Evolutionary conservation across 2,888 invertebrate species (phyloP).

Genomic region (Xanthorhoe designata): DNA sequence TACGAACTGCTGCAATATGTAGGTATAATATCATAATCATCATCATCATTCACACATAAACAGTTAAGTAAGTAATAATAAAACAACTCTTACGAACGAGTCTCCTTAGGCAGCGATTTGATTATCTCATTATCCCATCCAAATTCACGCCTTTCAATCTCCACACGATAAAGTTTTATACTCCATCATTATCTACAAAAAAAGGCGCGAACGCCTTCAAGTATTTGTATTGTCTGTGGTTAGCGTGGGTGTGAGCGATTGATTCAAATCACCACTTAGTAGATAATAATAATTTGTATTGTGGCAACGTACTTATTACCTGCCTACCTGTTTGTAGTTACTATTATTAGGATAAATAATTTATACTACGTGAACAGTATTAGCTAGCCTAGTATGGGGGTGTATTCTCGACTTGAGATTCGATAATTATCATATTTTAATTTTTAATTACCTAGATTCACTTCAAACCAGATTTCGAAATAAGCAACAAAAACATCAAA

Average conservation of each 20-base stretch:
- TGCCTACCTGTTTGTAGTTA: neutral
- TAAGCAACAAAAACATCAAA: neutral
- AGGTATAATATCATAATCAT: too few relatives aligned
- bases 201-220: neutral
- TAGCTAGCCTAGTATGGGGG: too few relatives aligned
- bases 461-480: neutral
- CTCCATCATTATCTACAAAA: neutral
- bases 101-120: neutral
- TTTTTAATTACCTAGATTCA: too few relatives aligned
- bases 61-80: neutral
- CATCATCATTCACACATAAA: neutral
- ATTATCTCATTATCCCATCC: neutral
- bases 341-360: too few relatives aligned
- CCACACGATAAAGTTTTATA: neutral
- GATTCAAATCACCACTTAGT: conserved; percentile 33
- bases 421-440: too few relatives aligned
- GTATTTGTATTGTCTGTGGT: neutral
- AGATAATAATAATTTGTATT: conserved; percentile 31
- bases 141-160: neutral
- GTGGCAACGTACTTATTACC: conserved; percentile 10
- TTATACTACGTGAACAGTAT: too few relatives aligned
- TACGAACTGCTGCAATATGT: neutral
- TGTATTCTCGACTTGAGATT: too few relatives aligned
- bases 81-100: neutral
- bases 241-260: conserved; percentile 23